Evolutionary conservation across 2,888 invertebrate genomes (phyloP).

Genomic region (Melolontha melolontha): DNA sequence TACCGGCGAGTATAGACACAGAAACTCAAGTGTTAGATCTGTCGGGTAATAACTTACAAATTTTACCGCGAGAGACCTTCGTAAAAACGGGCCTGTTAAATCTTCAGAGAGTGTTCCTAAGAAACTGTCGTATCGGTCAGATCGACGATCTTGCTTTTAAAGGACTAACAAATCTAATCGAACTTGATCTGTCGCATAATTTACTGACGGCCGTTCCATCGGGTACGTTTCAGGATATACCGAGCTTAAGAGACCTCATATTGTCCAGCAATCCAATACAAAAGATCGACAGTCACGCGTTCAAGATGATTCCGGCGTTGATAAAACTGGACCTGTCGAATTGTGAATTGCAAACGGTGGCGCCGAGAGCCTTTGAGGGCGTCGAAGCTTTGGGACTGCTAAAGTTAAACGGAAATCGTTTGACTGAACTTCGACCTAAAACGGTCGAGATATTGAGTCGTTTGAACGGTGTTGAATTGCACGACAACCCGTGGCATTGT

Average conservation of each 20-base stretch:
- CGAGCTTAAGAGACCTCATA: conserved; percentile 84
- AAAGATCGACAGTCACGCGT: conserved; percentile 81
- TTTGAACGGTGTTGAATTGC: conserved; percentile 84
- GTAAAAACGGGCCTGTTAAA: conserved; percentile 84
- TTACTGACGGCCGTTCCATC: conserved; percentile 84
- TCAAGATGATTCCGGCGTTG: conserved; percentile 79
- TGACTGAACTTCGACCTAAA: conserved; percentile 78
- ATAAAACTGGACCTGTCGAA: conserved; percentile 87
- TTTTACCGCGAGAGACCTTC: conserved; percentile 86
- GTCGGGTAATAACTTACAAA: conserved; percentile 88
- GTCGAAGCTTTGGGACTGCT: conserved; percentile 81
- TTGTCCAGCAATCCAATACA: conserved; percentile 86
- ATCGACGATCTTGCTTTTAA: conserved; percentile 88
- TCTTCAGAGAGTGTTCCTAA: conserved; percentile 87
- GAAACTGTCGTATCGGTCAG: conserved; percentile 86
- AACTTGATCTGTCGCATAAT: conserved; percentile 89
- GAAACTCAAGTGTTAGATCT: conserved; percentile 93
- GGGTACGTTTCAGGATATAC: conserved; percentile 81
- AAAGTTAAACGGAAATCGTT: conserved; percentile 84
- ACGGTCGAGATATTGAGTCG: conserved; percentile 81
- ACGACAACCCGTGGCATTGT: conserved; percentile 91
- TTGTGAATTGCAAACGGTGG: conserved; percentile 83
- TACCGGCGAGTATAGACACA: conserved; percentile 87
- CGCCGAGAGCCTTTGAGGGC: conserved; percentile 82
- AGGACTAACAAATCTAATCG: conserved; percentile 89